These are phyloP conservation scores for Xyrichtys novacula DNA, from an alignment of 2,797 vertebrate species.

Conservation along the genomic window DNA sequence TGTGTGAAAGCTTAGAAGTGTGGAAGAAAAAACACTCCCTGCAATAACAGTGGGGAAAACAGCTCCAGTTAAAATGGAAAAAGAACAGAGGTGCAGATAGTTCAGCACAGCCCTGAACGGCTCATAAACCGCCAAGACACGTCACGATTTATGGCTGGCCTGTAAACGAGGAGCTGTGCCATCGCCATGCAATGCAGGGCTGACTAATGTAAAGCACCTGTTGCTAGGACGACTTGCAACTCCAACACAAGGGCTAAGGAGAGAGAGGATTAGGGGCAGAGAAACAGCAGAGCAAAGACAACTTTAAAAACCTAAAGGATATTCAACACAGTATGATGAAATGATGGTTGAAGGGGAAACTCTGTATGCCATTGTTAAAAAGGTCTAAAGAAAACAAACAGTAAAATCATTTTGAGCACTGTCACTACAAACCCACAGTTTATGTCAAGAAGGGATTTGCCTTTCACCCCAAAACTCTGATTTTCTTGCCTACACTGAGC, in stretches of 20 bases:
- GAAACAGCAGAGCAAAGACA: not conserved
- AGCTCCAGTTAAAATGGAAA: conserved; percentile 40
- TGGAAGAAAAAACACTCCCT: conserved; percentile 7
- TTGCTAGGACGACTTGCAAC: conserved; percentile 32
- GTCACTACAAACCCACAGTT: too few species aligned
- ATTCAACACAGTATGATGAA: too few species aligned
- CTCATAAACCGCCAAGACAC: conserved; percentile 55
- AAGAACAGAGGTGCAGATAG: conserved; percentile 49
- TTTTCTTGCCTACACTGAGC: too few species aligned
- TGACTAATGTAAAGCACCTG: conserved; percentile 64
- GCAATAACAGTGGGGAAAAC: conserved; percentile 32
- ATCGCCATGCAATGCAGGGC: conserved; percentile 21
- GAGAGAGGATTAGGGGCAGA: conserved; percentile 15
- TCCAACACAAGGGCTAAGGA: not conserved
- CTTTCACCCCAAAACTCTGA: too few species aligned
- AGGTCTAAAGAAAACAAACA: too few species aligned
- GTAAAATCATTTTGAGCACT: too few species aligned
- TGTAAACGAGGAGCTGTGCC: conserved; percentile 37
- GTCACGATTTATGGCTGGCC: conserved; percentile 53
- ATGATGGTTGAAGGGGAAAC: too few species aligned
- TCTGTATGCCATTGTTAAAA: too few species aligned
- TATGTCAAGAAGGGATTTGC: too few species aligned
- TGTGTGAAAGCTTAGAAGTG: conserved; percentile 26
- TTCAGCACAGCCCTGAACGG: conserved; percentile 37
- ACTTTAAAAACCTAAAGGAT: too few species aligned